phyloP scores from a whole-genome alignment of 64 coral and sea anemone species.

The Stichodactyla helianthus region DNA sequence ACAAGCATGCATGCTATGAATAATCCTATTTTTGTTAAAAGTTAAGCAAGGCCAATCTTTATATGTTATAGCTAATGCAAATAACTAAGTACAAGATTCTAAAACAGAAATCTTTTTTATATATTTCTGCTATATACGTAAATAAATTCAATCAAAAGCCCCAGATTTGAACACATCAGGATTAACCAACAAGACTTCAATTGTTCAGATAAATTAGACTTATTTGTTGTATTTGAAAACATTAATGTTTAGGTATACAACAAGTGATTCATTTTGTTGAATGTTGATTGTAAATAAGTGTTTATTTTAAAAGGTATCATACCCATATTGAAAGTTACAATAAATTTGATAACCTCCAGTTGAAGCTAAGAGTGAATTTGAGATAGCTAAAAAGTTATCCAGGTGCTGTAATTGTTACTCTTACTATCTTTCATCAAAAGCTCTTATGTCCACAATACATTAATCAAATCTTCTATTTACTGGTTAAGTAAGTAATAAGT shows the following conservation, averaged over 20 bases:
- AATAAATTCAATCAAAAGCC: background rate
- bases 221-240: background rate
- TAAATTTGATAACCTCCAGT: background rate
- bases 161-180: background rate
- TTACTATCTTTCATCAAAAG: background rate
- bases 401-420: background rate
- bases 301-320: background rate
- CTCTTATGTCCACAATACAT: too few relatives aligned
- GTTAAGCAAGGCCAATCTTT: background rate
- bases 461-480: too few relatives aligned
- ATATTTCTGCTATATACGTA: background rate
- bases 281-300: background rate
- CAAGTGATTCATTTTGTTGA: background rate
- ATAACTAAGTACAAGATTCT: background rate
- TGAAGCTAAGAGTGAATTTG: background rate
- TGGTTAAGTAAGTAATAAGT: too few relatives aligned
- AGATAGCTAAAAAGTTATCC: background rate
- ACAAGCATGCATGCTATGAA: background rate
- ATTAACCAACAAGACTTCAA: background rate
- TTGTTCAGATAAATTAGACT: background rate
- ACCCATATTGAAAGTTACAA: background rate
- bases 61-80: background rate
- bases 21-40: background rate
- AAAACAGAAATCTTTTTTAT: background rate
- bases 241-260: background rate